Evolutionary conservation across 2,888 invertebrate genomes (phyloP), one percentile per base, ranked within the genome.

Genomic region (Amphimallon solstitiale): DNA sequence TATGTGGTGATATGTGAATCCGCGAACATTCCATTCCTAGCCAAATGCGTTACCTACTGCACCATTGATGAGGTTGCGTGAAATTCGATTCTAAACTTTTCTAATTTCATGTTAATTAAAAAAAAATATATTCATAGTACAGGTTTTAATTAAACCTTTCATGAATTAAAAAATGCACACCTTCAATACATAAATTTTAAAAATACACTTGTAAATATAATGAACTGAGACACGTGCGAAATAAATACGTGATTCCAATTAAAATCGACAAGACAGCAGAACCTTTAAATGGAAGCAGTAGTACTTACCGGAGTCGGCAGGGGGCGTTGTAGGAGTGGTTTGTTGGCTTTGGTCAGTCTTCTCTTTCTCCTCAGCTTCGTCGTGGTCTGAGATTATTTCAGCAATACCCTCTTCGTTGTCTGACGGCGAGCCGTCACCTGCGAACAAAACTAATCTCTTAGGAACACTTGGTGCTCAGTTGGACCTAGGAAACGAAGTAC

Each of bases 291-390:
- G 12, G 49, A 37, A 56, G 10, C 29, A 5, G 29, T 14, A 29
- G 56, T 59, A 29, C 65, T 62, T 54, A 66, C 66, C 68, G 35
- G 61, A 35, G 14, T 69, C 66, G 17, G 63, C 65, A n/a, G 70
- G 70, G 56, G 83, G 82, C 29, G 81, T 81, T 35, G 83, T 83
- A 38, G 83, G 83, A 15, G 82, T 83, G 12, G 83, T 83, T 74
- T 83, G 83, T 76, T 83, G 83, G 73, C 82, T 83, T 74, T 83
- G 83, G 74, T 83, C 82, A 72, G 81, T 83, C 77, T 81, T 83
- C 73, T 80, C 80, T 67, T 78, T 79, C 72, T 81, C 81, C 63
- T 77, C 76, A n/a, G 70, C 71, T 43, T 76, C 74, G 70, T 74
- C 74, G 68, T 73, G 73, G 56, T 76, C 75, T 48, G 74, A 73